These are phyloP conservation scores for Hypercompe scribonia DNA, from an alignment of 2,888 invertebrate genomes.

Conservation along the genomic window DNA sequence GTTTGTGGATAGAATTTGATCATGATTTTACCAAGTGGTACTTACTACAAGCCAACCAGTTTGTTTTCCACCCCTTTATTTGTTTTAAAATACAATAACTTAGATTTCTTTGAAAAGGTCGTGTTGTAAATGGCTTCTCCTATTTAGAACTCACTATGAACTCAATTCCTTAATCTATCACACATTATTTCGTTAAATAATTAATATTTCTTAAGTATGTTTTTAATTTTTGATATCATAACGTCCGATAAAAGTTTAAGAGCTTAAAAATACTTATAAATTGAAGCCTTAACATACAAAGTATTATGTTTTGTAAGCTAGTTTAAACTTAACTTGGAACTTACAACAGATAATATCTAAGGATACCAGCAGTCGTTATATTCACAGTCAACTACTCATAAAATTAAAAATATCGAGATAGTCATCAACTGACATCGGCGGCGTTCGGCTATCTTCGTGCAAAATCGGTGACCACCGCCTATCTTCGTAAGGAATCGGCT, in stretches of 20 bases:
- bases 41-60: background rate
- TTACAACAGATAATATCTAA: slow-evolving; percentile 12
- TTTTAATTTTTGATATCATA: no score
- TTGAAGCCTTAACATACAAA: background rate
- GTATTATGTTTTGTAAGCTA: background rate
- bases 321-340: background rate
- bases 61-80: no score
- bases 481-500: slow-evolving; percentile 18
- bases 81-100: background rate
- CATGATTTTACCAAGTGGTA: background rate
- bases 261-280: background rate
- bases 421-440: slow-evolving; percentile 63
- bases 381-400: slow-evolving; percentile 62
- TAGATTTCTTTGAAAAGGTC: no score
- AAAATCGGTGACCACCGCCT: slow-evolving; percentile 54
- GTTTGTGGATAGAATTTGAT: no score
- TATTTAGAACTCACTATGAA: background rate
- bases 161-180: background rate
- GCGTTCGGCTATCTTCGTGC: slow-evolving; percentile 67
- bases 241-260: background rate
- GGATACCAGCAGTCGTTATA: slow-evolving; percentile 50
- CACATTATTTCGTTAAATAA: background rate
- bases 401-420: slow-evolving; percentile 70
- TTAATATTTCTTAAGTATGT: no score
- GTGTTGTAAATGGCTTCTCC: background rate